Percentiles rank a stretch among this genome's conserved stretches.
phyloP scores from a whole-genome alignment of 2,797 vertebrate genomes.

The Apogon hyalosoma region DNA sequence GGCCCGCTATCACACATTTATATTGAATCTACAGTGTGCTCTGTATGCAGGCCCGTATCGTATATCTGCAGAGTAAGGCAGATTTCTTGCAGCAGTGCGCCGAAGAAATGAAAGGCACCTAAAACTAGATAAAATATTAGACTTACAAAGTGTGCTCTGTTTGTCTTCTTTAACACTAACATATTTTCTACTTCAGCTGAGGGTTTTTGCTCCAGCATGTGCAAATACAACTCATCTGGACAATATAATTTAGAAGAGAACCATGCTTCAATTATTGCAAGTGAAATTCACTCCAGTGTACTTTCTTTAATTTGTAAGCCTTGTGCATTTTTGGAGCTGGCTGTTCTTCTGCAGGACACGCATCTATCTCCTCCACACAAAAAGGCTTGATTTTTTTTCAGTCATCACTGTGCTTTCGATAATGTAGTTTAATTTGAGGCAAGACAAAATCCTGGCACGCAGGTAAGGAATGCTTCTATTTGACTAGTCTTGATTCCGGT shows the following conservation, averaged over 20 bases:
- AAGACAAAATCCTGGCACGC: slow-evolving; percentile 66
- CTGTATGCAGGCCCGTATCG: slow-evolving; percentile 62
- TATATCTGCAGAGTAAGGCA: slow-evolving; percentile 72
- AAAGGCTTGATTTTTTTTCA: slow-evolving; percentile 75
- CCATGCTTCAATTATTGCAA: slow-evolving; percentile 31
- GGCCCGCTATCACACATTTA: slow-evolving; percentile 63
- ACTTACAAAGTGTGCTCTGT: slow-evolving; percentile 11
- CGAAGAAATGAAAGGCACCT: slow-evolving; percentile 45
- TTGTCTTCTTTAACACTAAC: slow-evolving; percentile 47
- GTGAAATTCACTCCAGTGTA: slow-evolving; percentile 52
- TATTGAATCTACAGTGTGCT: slow-evolving; percentile 59
- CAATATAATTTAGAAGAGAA: slow-evolving; percentile 49
- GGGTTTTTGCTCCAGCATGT: slow-evolving; percentile 32
- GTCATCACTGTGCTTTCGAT: slow-evolving; percentile 63
- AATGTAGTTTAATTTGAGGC: slow-evolving; percentile 70
- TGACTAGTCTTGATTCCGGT: slow-evolving; percentile 72
- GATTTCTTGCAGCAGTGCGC: slow-evolving; percentile 51
- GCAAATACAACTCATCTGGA: slow-evolving; percentile 56
- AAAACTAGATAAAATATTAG: slow-evolving; percentile 49
- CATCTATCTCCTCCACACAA: slow-evolving; percentile 63
- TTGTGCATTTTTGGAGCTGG: slow-evolving; percentile 53
- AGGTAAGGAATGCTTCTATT: slow-evolving; percentile 69
- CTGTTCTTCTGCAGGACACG: slow-evolving; percentile 59
- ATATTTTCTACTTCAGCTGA: slow-evolving; percentile 22
- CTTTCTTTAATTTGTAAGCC: slow-evolving; percentile 63